Conservation (phyloP, 2,888 invertebrate genomes). For the Amphipoea lucens region DNA sequence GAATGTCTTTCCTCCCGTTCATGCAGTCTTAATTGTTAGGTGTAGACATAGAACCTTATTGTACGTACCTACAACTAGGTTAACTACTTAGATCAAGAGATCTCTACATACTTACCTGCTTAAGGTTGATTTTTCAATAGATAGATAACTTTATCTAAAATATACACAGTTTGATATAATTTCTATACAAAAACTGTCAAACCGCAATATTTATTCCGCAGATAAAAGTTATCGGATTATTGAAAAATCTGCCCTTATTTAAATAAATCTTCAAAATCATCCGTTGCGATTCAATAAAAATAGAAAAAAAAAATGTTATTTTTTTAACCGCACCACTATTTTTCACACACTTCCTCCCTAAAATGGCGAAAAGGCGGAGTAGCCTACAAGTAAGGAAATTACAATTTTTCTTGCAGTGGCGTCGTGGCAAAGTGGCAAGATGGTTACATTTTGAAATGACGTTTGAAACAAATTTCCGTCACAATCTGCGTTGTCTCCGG, state of each 20-base stretch:
- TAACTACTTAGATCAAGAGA: too few species aligned
- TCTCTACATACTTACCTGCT: not conserved
- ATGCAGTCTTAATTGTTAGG: not conserved
- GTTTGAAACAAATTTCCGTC: conserved; percentile 88
- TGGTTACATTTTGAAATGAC: conserved; percentile 85
- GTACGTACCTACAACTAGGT: not conserved
- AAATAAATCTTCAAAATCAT: not conserved
- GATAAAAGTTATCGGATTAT: not conserved
- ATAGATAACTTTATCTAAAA: not conserved
- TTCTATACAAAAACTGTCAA: not conserved
- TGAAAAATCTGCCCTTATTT: not conserved
- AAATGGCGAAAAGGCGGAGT: conserved; percentile 8
- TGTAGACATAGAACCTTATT: not conserved
- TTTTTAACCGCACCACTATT: not conserved
- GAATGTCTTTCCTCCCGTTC: not conserved
- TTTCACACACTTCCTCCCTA: not conserved
- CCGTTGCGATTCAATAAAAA: not conserved
- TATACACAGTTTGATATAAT: not conserved
- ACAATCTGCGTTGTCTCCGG: conserved; percentile 75
- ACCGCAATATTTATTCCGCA: not conserved
- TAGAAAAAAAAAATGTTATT: not conserved
- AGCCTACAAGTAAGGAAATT: conserved; percentile 75
- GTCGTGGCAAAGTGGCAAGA: conserved; percentile 52
- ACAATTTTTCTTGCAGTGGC: conserved; percentile 77
- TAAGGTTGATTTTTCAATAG: not conserved